Base-by-base conservation (phyloP, 2,888 invertebrate species). In the Conus canariensis region DNA sequence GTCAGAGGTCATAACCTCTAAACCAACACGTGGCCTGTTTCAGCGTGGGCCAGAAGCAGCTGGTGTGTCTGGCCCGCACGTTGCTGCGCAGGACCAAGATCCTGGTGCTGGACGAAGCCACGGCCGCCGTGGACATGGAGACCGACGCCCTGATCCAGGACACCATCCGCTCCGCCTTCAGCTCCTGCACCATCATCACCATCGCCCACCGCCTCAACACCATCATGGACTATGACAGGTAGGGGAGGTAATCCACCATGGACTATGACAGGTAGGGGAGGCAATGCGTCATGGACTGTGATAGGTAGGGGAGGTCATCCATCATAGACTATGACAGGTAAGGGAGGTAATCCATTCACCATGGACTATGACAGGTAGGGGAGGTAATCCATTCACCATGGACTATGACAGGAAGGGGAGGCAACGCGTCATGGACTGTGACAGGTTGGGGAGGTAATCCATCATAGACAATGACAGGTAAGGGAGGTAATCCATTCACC, bases 21-120 rank as follows among this genome's bases (percentile, higher is more conserved):
- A 45, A 45, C 45, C 45, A 45, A 45, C 45, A 45, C 16, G 60
- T 16, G 10, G 7, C 12, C 12, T 80, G 16, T 74, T 77, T 19
- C 91, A 92, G 92, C 85, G 83, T 92, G 22, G 92, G 92, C 0
- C 92, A 92, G 70, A 58, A 91, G 0, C 92, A 92, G 87, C 89
- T 92, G 80, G 89, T 92, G 58, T 92, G 92, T 67, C 89, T 92
- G 56, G 91, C 91, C 58, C 87, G 92, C 58, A 74, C 91, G 8
- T 58, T 92, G 60, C 74, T 92, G 25, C 87, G 92, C 3, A 83
- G 90, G 16, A 91, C 91, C 58, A 90, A 88, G 67, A 91, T 92
- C 14, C 90, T 92, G 64, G 89, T 92, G 70, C 87, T 92, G 82
- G 92, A 92, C 74, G 92, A 92, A 58, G 92, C 92, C 22, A 92